Percentiles rank a stretch among this genome's conserved stretches.
phyloP scores from a whole-genome alignment of 2,113 vertebrate genomes.

The Crocuta crocuta region DNA sequence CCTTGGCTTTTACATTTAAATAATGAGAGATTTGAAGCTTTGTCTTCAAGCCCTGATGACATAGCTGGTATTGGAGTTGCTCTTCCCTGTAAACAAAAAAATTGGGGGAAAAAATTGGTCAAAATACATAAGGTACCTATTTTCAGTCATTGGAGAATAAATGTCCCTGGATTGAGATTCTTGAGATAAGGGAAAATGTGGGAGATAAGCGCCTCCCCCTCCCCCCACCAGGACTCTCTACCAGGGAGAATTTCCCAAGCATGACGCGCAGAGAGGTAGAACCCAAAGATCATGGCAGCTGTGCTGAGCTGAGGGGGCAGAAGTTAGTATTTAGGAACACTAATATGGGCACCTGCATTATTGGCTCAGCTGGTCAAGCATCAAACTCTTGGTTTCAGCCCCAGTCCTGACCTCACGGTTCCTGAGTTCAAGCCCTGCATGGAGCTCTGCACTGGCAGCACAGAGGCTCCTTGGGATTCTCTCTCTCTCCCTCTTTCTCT shows the following conservation, averaged over 20 bases:
- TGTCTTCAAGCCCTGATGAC: neutral
- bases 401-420: too few species aligned
- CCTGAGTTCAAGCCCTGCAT: too few species aligned
- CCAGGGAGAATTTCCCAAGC: neutral
- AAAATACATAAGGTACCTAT: neutral
- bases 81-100: neutral
- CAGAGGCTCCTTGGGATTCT: too few species aligned
- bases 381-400: too few species aligned
- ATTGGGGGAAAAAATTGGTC: neutral
- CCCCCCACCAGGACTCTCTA: neutral
- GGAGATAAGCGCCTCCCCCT: neutral
- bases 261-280: accelerated
- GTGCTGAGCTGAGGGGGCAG: neutral
- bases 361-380: too few species aligned
- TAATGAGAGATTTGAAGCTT: neutral
- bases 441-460: too few species aligned
- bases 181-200: neutral
- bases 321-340: neutral
- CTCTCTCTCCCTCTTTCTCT: too few species aligned
- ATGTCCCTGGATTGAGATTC: neutral
- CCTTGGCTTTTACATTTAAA: neutral
- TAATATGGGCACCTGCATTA: neutral
- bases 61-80: neutral
- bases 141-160: neutral
- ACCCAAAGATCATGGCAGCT: neutral